phyloP scores from a whole-genome alignment of 1,140 invertebrate genomes.

The Drosophila tani region DNA sequence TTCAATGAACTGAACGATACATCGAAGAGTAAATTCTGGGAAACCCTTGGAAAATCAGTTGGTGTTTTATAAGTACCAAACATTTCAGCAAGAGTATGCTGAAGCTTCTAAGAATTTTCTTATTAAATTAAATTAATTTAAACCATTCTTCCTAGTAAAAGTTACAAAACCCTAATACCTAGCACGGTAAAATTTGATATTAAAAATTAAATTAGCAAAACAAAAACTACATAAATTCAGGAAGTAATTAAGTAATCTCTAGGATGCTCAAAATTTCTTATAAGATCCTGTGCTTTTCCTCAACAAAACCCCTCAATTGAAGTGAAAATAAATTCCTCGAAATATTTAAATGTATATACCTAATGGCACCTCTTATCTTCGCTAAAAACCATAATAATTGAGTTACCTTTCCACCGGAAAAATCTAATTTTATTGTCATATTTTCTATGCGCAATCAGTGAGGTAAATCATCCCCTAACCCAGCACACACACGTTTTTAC shows the following conservation, averaged over 20 bases:
- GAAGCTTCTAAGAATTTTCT: neutral
- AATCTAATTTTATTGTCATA: conserved; percentile 18
- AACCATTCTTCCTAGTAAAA: too few species aligned
- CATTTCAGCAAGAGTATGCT: neutral
- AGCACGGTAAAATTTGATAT: too few species aligned
- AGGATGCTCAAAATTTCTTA: neutral
- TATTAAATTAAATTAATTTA: too few species aligned
- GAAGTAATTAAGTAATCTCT: neutral
- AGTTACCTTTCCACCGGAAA: neutral
- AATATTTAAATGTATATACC: neutral
- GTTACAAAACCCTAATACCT: too few species aligned
- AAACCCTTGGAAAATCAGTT: neutral
- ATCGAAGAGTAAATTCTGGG: neutral
- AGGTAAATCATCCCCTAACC: conserved; percentile 16
- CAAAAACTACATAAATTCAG: too few species aligned
- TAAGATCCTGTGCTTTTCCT: too few species aligned
- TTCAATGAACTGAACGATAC: conserved; percentile 10
- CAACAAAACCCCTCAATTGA: neutral
- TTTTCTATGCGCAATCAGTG: neutral
- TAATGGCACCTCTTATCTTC: neutral
- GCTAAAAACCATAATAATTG: conserved; percentile 2
- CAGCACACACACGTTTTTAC: conserved; percentile 8
- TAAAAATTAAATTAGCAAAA: too few species aligned
- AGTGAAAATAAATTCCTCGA: neutral
- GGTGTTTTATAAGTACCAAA: neutral